Percentiles rank a stretch among this genome's conserved stretches.
Evolutionary conservation across 2,888 invertebrate genomes (phyloP).

Genomic region (Oscheius myriophilus): DNA sequence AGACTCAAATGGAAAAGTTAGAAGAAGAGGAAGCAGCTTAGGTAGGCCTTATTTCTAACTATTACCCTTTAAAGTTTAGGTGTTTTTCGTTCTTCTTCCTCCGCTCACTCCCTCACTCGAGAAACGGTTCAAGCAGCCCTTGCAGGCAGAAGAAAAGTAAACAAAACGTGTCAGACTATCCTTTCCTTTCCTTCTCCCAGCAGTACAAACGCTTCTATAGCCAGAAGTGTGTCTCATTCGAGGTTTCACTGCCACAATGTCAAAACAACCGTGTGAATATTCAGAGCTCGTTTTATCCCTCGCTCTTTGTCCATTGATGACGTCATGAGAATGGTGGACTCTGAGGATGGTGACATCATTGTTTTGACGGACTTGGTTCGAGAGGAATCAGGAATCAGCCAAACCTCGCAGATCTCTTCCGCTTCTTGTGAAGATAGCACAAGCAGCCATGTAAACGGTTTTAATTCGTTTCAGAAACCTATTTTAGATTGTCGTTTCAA

Average conservation of each 20-base stretch:
- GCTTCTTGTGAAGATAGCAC: conserved; percentile 35
- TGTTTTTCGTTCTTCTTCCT: conserved; percentile 47
- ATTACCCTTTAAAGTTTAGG: conserved; percentile 28
- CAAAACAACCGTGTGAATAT: conserved; percentile 1
- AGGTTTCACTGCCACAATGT: no score
- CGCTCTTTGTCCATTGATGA: conserved; percentile 64
- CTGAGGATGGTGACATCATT: conserved; percentile 45
- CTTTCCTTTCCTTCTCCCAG: conserved; percentile 62
- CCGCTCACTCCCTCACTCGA: conserved; percentile 41
- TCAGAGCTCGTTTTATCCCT: conserved; percentile 45
- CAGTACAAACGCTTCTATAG: conserved; percentile 39
- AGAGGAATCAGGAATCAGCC: conserved; percentile 46
- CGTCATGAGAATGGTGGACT: conserved; percentile 62
- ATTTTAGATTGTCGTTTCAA: conserved; percentile 53
- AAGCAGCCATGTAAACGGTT: conserved; percentile 33
- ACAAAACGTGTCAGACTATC: conserved; percentile 60
- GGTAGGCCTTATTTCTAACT: conserved; percentile 28
- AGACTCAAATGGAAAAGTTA: conserved; percentile 14
- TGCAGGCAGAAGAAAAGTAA: conserved; percentile 34
- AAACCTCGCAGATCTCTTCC: conserved; percentile 30
- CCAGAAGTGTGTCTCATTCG: conserved; percentile 34
- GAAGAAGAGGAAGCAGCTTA: conserved; percentile 41
- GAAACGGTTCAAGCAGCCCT: conserved; percentile 50
- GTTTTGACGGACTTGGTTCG: conserved; percentile 52
- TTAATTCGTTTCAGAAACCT: background rate